A percentile compares a stretch with the other conserved stretches of the same genome.
Evolutionary conservation across 2,797 vertebrate species (phyloP).

Genomic region (Liparis tanakae): DNA sequence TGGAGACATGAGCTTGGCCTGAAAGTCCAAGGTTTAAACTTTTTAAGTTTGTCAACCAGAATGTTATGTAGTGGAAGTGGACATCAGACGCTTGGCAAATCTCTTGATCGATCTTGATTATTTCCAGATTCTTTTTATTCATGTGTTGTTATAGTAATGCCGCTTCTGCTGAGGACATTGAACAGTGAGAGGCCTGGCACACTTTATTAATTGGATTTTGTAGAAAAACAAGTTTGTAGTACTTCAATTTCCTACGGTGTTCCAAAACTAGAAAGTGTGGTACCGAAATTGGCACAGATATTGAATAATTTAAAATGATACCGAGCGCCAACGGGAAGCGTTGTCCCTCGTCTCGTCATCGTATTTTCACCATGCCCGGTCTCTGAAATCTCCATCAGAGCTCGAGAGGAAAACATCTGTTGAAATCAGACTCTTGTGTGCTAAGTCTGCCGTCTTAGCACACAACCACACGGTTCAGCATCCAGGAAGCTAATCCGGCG

Average conservation of each 20-base stretch:
- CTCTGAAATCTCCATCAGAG: slow-evolving; percentile 46
- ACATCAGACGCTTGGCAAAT: neutral
- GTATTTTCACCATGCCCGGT: neutral
- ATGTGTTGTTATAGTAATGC: neutral
- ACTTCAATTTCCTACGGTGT: neutral
- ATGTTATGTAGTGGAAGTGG: neutral
- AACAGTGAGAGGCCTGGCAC: neutral
- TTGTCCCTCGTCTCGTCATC: slow-evolving; percentile 11
- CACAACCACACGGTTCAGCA: slow-evolving; percentile 62
- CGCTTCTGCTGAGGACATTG: neutral
- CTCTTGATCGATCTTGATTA: neutral
- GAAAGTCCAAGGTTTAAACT: neutral
- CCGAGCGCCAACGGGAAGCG: neutral
- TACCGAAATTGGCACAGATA: neutral
- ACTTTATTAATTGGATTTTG: neutral
- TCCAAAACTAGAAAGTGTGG: neutral
- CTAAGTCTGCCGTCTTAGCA: slow-evolving; percentile 54
- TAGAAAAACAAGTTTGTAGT: neutral
- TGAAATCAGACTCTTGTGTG: slow-evolving; percentile 61
- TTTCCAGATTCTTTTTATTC: neutral
- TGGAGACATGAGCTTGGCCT: neutral
- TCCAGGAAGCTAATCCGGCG: slow-evolving; percentile 67
- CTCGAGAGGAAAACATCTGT: slow-evolving; percentile 55
- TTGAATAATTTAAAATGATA: neutral
- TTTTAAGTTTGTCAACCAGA: neutral